Evolutionary conservation across 2,113 vertebrate genomes (phyloP).

Genomic region (Mus pahari): DNA sequence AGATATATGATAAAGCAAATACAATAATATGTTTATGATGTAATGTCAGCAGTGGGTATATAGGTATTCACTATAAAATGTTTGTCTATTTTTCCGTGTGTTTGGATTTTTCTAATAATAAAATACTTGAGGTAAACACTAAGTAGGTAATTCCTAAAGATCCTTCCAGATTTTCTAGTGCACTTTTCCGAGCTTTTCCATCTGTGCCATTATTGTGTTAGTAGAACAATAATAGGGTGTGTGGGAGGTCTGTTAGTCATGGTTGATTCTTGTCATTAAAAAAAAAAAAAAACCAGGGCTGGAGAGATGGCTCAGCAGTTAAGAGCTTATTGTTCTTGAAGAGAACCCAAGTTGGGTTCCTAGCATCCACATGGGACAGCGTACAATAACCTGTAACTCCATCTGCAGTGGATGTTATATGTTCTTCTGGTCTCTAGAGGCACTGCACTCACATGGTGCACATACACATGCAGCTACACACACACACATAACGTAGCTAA

Average conservation of each 20-base stretch:
- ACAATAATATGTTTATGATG: background rate
- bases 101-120: conserved; percentile 33
- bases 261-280: background rate
- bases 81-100: background rate
- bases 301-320: background rate
- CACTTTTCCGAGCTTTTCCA: background rate
- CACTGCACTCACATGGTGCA: background rate
- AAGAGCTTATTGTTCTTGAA: too few relatives aligned
- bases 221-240: background rate
- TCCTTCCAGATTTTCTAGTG: background rate
- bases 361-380: background rate
- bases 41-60: too few relatives aligned
- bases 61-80: background rate
- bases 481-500: background rate
- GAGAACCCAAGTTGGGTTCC: background rate
- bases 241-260: background rate
- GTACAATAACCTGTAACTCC: background rate
- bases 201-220: background rate
- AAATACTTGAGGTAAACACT: background rate
- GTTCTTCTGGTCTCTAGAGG: background rate
- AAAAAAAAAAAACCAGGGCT: background rate
- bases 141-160: conserved; percentile 3
- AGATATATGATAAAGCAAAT: background rate
- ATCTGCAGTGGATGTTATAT: background rate
- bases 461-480: background rate